Conservation (phyloP, 1,140 invertebrate species). For the Cydia strobilella region DNA sequence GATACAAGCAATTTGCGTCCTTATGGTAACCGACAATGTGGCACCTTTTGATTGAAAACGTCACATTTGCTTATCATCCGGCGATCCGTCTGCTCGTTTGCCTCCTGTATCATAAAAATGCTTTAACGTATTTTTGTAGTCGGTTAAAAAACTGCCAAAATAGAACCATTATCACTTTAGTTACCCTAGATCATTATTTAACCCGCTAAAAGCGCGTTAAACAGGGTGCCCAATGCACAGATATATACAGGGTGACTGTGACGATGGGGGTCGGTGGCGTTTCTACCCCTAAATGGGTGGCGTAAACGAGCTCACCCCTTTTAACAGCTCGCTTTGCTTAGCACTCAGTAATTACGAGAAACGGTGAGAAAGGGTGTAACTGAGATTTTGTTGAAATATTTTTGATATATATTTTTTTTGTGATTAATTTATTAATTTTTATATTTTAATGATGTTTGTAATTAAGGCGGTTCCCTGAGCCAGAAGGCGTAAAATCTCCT, state of each 20-base stretch:
- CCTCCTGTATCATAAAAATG: too few relatives aligned
- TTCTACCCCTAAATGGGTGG: constrained; percentile 30
- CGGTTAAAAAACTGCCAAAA: neutral
- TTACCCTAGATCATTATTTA: neutral
- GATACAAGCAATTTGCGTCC: too few relatives aligned
- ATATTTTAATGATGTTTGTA: too few relatives aligned
- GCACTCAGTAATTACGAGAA: constrained; percentile 65
- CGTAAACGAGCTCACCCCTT: constrained; percentile 67
- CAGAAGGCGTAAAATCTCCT: too few relatives aligned
- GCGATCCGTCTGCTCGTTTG: too few relatives aligned
- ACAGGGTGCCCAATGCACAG: neutral
- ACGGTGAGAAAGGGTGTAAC: constrained; percentile 45
- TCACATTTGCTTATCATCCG: too few relatives aligned
- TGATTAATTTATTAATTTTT: too few relatives aligned
- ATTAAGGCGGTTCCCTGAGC: too few relatives aligned
- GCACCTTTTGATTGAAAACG: too few relatives aligned
- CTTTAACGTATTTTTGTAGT: too few relatives aligned
- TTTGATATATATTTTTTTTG: too few relatives aligned
- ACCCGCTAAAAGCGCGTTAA: neutral
- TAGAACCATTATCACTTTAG: neutral
- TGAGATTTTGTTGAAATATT: constrained; percentile 34
- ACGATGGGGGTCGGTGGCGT: neutral
- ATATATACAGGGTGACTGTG: neutral
- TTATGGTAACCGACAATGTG: too few relatives aligned
- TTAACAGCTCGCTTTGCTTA: constrained; percentile 66